Percentiles rank a stretch among this genome's conserved stretches.
Evolutionary conservation across 2,113 vertebrate genomes (phyloP).

Genomic region (Clarias gariepinus): DNA sequence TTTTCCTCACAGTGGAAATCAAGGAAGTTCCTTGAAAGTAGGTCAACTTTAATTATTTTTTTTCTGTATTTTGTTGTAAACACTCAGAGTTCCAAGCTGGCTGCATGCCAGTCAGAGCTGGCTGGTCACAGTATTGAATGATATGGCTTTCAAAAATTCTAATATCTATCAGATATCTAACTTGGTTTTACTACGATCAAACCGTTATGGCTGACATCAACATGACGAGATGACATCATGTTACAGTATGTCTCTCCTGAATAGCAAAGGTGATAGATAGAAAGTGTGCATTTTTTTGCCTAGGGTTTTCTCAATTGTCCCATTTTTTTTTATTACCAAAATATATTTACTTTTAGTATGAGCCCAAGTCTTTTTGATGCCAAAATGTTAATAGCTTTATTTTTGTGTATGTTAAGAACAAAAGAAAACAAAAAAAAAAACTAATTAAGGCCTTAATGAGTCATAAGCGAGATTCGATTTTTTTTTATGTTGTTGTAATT

Average conservation of each 20-base stretch:
- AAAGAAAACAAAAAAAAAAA: no score
- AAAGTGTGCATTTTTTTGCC: neutral
- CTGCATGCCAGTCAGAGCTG: neutral
- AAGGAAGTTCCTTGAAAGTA: constrained; percentile 26
- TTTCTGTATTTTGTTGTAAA: neutral
- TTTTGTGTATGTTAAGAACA: neutral
- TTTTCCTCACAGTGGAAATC: neutral
- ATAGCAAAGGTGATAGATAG: neutral
- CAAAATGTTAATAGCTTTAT: neutral
- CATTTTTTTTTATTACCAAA: neutral
- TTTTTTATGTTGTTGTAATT: neutral
- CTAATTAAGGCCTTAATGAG: no score
- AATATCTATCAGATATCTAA: neutral
- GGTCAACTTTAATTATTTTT: neutral
- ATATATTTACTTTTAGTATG: neutral
- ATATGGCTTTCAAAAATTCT: neutral
- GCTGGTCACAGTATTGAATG: neutral
- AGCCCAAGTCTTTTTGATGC: neutral
- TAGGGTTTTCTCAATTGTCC: neutral
- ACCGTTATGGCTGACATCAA: no score
- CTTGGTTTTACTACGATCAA: neutral
- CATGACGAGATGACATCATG: no score
- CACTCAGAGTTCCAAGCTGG: no score
- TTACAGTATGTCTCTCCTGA: neutral
- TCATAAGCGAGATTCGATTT: neutral